Evolutionary conservation across 2,888 invertebrate genomes (phyloP).

Genomic region (Callinectes sapidus): DNA sequence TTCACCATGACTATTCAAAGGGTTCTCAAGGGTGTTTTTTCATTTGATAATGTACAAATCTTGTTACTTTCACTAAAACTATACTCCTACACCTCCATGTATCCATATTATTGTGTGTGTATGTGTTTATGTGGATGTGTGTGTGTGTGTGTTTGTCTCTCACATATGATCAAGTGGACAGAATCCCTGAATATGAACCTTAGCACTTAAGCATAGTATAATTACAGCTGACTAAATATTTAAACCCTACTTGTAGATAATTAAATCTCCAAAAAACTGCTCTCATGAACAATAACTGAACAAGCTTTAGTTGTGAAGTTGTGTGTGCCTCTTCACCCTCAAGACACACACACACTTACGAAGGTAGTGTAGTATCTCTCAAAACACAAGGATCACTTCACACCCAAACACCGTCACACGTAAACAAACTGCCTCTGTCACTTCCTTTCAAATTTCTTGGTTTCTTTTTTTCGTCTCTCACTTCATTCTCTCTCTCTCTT

Average conservation of each 20-base stretch:
- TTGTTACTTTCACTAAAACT: too few species aligned
- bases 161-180: constrained; percentile 12
- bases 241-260: not conserved
- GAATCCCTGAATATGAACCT: constrained; percentile 10
- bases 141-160: constrained; percentile 6
- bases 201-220: constrained; percentile 8
- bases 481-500: too few species aligned
- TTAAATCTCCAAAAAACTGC: not conserved
- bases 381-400: not conserved
- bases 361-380: not conserved
- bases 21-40: too few species aligned
- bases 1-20: too few species aligned
- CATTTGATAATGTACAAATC: too few species aligned
- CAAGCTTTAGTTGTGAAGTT: not conserved
- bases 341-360: not conserved
- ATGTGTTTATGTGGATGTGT: constrained; percentile 13
- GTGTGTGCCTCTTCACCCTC: not conserved
- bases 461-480: too few species aligned
- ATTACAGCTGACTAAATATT: constrained; percentile 2
- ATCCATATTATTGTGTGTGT: not conserved
- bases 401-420: too few species aligned
- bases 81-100: not conserved
- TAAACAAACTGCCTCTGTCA: too few species aligned
- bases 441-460: too few species aligned
- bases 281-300: constrained; percentile 1